Base-by-base conservation (phyloP, 2,888 invertebrate species). In the Tethea ocularis region DNA sequence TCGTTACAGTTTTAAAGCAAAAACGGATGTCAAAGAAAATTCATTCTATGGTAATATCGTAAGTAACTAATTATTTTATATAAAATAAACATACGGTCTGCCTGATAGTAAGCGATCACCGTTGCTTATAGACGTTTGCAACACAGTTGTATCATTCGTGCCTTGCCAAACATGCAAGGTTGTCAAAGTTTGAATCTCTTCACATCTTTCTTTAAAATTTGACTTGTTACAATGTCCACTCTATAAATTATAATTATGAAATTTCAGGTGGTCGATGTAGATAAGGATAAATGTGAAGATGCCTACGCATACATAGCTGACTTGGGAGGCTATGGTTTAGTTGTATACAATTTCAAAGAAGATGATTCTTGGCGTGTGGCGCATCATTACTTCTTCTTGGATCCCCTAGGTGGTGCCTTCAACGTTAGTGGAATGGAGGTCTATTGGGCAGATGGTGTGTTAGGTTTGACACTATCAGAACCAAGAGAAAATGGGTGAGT, bases 401-500 rank as follows among this genome's bases (percentile, higher is more conserved):
- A 97, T 79, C 97, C 97, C 0, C 85, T 97, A 23, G 90, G 94
- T 74, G 97, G 97, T 2, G 95, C 96, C 68, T 96, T 96, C 83
- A 96, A 95, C 71, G 95, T 97, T 15, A 96, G 95, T 52, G 97
- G 97, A 6, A 94, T 96, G 24, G 95, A 96, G 79, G 97, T 97
- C 94, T 97, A 97, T 80, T 97, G 97, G 97, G 96, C 96, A 0
- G 97, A 97, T 80, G 97, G 97, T 1, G 94, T 97, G 0, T 97
- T 97, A 72, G 96, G 95, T 17, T 78, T 97, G 66, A 96, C 97
- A 1, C 86, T 97, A 20, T 95, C 95, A 0, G 94, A 94, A 36
- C 90, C 92, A 0, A 92, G 94, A 64, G 86, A 89, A 7, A 94
- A 95, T 71, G 94, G 94, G 94, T 94, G 68, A 84, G 87, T 72